Conservation (phyloP, 2,113 vertebrate species). For the Channa maculata region DNA sequence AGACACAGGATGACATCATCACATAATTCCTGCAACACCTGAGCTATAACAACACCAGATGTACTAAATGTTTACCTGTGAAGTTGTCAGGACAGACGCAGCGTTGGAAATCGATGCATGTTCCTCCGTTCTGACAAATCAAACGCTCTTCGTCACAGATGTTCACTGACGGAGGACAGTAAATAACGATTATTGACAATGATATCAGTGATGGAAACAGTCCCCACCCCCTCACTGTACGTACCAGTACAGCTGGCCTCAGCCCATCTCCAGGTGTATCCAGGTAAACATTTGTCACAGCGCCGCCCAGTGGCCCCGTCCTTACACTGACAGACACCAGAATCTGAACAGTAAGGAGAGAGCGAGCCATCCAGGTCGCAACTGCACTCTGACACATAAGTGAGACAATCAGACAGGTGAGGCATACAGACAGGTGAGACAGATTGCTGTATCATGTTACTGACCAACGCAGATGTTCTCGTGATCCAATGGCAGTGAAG, state of each 20-base stretch:
- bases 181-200: not conserved
- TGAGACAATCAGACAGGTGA: not conserved
- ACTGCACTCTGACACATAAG: conserved; percentile 86
- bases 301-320: conserved; percentile 87
- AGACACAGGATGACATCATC: conserved; percentile 23
- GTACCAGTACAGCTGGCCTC: conserved; percentile 74
- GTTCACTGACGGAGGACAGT: conserved; percentile 79
- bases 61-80: conserved; percentile 54
- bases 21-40: not conserved
- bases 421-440: no score
- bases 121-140: conserved; percentile 93
- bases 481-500: conserved; percentile 86
- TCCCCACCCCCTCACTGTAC: not conserved
- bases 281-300: conserved; percentile 91
- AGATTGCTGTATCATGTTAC: conserved; percentile 33
- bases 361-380: conserved; percentile 88
- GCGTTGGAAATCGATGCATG: conserved; percentile 89
- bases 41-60: not conserved
- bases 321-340: conserved; percentile 92
- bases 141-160: conserved; percentile 88
- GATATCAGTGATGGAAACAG: not conserved
- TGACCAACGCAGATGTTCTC: conserved; percentile 92
- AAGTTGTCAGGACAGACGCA: conserved; percentile 85
- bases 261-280: conserved; percentile 90
- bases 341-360: conserved; percentile 91